These are phyloP conservation scores for Myotis davidii DNA, from an alignment of 2,113 vertebrate species.

Conservation along the genomic window DNA sequence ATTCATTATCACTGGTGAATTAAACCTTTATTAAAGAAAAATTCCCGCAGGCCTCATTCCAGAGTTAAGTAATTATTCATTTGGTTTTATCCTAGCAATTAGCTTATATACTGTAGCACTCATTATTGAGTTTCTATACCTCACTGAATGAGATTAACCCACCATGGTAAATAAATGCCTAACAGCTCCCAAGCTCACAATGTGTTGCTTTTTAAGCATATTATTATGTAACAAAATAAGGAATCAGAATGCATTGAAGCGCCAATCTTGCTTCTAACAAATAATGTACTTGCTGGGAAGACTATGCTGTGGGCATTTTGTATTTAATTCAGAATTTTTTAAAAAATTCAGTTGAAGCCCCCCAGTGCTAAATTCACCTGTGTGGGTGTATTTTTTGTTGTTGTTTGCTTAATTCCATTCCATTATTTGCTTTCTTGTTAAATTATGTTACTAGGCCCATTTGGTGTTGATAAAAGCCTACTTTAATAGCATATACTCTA, in stretches of 20 bases:
- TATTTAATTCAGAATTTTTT: slow-evolving; percentile 74
- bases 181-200: slow-evolving; percentile 81
- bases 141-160: slow-evolving; percentile 89
- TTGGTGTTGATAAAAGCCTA: slow-evolving; percentile 59
- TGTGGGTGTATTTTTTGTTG: slow-evolving; percentile 73
- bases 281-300: slow-evolving; percentile 67
- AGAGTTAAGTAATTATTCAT: slow-evolving; percentile 92
- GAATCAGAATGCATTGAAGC: slow-evolving; percentile 65
- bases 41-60: slow-evolving; percentile 90
- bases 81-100: slow-evolving; percentile 91
- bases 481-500: slow-evolving; percentile 58
- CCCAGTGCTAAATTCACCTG: slow-evolving; percentile 76
- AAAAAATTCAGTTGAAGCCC: slow-evolving; percentile 72
- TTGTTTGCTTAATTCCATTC: slow-evolving; percentile 73
- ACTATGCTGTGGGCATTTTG: slow-evolving; percentile 82
- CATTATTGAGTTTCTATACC: slow-evolving; percentile 87
- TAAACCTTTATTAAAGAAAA: slow-evolving; percentile 93
- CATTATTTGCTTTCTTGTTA: slow-evolving; percentile 67
- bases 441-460: slow-evolving; percentile 50
- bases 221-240: slow-evolving; percentile 76
- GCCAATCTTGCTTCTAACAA: slow-evolving; percentile 69
- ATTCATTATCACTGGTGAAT: slow-evolving; percentile 93
- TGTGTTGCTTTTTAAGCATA: slow-evolving; percentile 79
- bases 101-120: slow-evolving; percentile 90
- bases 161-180: slow-evolving; percentile 87